These are phyloP conservation scores for Plutomurus gul DNA, from an alignment of 1,140 invertebrate genomes.

Conservation along the genomic window DNA sequence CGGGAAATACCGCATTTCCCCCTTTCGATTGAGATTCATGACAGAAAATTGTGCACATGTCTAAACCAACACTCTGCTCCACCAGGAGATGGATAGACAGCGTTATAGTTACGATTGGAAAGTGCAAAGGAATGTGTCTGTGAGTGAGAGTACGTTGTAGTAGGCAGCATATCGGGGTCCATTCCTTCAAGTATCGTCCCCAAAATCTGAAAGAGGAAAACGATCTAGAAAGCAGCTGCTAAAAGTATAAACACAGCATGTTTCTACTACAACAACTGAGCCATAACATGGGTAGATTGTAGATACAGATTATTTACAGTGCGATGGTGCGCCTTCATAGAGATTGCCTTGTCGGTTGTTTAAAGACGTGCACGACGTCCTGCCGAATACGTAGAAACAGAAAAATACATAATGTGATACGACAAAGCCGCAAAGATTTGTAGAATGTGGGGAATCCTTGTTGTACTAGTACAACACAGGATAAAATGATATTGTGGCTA, in stretches of 20 bases:
- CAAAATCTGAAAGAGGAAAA: neutral
- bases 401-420: too few species aligned
- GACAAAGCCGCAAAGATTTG: too few species aligned
- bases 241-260: slow-evolving; percentile 5
- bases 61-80: neutral
- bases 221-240: neutral
- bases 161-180: neutral
- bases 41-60: neutral
- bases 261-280: too few species aligned
- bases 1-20: neutral
- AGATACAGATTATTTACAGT: too few species aligned
- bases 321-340: too few species aligned
- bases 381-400: too few species aligned
- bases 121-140: neutral
- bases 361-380: too few species aligned
- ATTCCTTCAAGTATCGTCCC: slow-evolving; percentile 11
- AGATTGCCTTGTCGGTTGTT: too few species aligned
- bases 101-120: neutral
- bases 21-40: slow-evolving; percentile 15
- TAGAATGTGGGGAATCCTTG: too few species aligned
- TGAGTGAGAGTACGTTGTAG: neutral
- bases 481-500: too few species aligned
- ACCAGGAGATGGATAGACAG: neutral
- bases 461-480: too few species aligned
- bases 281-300: too few species aligned